These are phyloP conservation scores for Apodemus agrarius DNA, from an alignment of 2,797 vertebrate species.

Conservation along the genomic window DNA sequence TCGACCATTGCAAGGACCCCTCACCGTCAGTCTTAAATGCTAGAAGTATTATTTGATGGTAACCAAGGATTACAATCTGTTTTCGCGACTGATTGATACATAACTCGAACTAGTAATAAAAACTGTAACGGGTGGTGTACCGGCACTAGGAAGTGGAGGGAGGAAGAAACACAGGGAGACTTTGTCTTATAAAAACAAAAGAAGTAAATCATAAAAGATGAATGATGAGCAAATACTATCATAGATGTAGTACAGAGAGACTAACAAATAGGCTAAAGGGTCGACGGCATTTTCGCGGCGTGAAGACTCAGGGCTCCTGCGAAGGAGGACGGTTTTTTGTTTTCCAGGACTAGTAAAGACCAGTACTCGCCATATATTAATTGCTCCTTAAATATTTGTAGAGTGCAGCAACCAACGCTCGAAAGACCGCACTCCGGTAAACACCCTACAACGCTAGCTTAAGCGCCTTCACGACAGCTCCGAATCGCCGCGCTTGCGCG, in stretches of 20 bases:
- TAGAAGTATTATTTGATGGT: not conserved
- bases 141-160: not conserved
- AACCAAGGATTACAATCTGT: not conserved
- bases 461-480: rapidly evolving
- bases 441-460: rapidly evolving
- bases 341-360: not conserved
- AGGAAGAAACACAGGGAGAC: not conserved
- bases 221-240: not conserved
- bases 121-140: not conserved
- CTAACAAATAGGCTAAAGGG: not conserved
- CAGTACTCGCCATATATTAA: not conserved
- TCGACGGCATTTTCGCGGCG: not conserved
- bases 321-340: too few relatives aligned
- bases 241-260: not conserved
- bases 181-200: not conserved
- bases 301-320: not conserved
- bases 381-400: too few relatives aligned
- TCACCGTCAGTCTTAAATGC: not conserved
- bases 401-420: rapidly evolving
- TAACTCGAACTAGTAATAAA: not conserved
- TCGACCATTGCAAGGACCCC: not conserved
- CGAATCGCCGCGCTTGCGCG: not conserved
- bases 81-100: not conserved
- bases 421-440: rapidly evolving
- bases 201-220: not conserved